Evolutionary conservation across 1,140 invertebrate species (phyloP).

Genomic region (Drosophila melanogaster): DNA sequence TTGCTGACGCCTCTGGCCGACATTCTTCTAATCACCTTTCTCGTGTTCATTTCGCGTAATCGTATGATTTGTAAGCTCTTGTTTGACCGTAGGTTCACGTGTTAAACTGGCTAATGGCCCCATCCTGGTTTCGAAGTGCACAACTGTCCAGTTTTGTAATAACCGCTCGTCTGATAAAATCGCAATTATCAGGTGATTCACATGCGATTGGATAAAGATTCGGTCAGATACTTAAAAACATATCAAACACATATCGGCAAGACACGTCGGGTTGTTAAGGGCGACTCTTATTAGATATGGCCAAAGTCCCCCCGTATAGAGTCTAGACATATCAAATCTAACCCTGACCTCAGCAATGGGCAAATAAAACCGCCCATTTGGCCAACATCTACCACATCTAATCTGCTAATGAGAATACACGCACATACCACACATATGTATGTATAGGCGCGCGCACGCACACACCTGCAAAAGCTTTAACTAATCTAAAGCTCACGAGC

Average conservation of each 20-base stretch:
- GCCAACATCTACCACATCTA: constrained; percentile 31
- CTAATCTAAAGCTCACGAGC: constrained; percentile 9
- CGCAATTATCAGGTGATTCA: constrained; percentile 30
- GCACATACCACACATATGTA: neutral
- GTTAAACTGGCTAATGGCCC: constrained; percentile 17
- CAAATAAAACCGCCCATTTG: constrained; percentile 10
- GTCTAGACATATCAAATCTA: constrained; percentile 25
- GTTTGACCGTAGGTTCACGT: constrained; percentile 34
- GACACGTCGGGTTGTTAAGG: constrained; percentile 12
- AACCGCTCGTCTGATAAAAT: constrained; percentile 11
- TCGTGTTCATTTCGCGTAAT: constrained; percentile 17
- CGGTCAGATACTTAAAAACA: neutral
- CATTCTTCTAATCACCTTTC: constrained; percentile 22
- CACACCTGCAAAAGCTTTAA: constrained; percentile 37
- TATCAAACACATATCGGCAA: constrained; percentile 3
- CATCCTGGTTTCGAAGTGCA: constrained; percentile 9
- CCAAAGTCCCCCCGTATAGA: constrained; percentile 3
- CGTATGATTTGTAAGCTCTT: constrained; percentile 39
- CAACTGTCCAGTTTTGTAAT: constrained; percentile 6
- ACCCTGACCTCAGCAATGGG: constrained; percentile 53
- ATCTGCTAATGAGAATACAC: constrained; percentile 18
- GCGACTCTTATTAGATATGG: constrained; percentile 21
- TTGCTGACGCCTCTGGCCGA: constrained; percentile 1
- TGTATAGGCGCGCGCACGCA: no score
- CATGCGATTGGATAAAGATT: constrained; percentile 19